These are phyloP conservation scores for Sebastes taczanowskii DNA, from an alignment of 2,797 vertebrate genomes.

Conservation along the genomic window DNA sequence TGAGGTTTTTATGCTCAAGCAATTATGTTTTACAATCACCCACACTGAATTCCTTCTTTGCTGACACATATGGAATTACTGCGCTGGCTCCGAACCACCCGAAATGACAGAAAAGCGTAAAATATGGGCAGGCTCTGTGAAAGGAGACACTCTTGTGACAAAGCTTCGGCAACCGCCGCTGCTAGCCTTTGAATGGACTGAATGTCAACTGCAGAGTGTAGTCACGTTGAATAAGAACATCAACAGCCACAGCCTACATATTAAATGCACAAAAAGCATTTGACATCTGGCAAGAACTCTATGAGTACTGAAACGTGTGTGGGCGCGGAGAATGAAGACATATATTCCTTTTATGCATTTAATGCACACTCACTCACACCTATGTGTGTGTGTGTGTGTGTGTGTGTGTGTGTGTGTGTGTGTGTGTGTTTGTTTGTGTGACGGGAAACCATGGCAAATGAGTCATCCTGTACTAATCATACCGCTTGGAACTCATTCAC, in stretches of 20 bases:
- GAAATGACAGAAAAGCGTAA: constrained; percentile 68
- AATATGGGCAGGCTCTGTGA: constrained; percentile 51
- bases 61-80: constrained; percentile 72
- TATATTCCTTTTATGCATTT: constrained; percentile 45
- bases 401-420: not conserved
- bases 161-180: constrained; percentile 3
- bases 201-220: constrained; percentile 42
- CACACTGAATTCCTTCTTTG: constrained; percentile 62
- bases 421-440: not conserved
- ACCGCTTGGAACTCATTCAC: constrained; percentile 39
- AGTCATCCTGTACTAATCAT: constrained; percentile 59
- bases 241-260: constrained; percentile 40
- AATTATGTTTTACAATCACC: constrained; percentile 69
- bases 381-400: not conserved
- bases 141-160: constrained; percentile 60
- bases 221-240: constrained; percentile 35
- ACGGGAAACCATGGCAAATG: constrained; percentile 36
- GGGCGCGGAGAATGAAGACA: constrained; percentile 39
- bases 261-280: constrained; percentile 43
- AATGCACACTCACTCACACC: not conserved
- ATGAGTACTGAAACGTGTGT: constrained; percentile 23
- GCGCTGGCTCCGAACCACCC: constrained; percentile 51
- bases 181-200: constrained; percentile 44
- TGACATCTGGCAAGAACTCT: constrained; percentile 55
- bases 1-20: constrained; percentile 52